Percentiles rank a stretch among this genome's conserved stretches.
Evolutionary conservation across 2,797 vertebrate genomes (phyloP).

Genomic region (Gymnothorax reevesii): DNA sequence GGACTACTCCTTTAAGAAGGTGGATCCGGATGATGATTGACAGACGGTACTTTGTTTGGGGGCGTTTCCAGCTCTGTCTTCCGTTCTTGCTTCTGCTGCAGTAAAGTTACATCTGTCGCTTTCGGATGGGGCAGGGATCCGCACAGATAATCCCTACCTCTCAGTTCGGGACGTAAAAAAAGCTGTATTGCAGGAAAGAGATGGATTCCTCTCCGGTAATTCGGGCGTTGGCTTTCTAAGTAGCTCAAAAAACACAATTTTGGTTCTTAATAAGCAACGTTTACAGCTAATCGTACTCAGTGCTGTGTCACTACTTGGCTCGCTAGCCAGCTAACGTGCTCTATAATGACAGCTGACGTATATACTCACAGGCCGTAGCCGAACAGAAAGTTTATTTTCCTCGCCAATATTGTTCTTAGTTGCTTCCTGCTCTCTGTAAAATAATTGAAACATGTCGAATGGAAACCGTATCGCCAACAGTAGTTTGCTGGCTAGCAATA

Average conservation of each 20-base stretch:
- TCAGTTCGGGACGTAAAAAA: neutral
- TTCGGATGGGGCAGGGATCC: constrained; percentile 9
- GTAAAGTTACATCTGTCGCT: constrained; percentile 2
- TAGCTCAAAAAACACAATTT: neutral
- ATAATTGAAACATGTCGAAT: too few species aligned
- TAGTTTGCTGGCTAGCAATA: too few species aligned
- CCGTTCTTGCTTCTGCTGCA: constrained; percentile 1
- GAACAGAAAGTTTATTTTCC: constrained; percentile 8
- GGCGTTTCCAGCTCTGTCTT: constrained; percentile 9
- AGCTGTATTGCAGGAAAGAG: neutral
- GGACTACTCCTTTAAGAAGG: constrained; percentile 19
- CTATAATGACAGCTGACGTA: neutral
- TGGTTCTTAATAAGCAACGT: neutral
- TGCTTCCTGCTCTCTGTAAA: too few species aligned
- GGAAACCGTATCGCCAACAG: too few species aligned
- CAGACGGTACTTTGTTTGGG: constrained; percentile 28
- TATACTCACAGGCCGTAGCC: constrained; percentile 15
- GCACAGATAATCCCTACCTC: neutral
- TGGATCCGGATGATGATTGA: constrained; percentile 3
- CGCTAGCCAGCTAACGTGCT: constrained; percentile 26
- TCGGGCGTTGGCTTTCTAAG: neutral
- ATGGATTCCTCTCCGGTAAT: constrained; percentile 48
- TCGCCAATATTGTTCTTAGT: neutral
- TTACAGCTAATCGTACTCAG: neutral
- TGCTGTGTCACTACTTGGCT: neutral